phyloP scores from a whole-genome alignment of 2,113 vertebrate genomes.

The Xiphophorus couchianus region DNA sequence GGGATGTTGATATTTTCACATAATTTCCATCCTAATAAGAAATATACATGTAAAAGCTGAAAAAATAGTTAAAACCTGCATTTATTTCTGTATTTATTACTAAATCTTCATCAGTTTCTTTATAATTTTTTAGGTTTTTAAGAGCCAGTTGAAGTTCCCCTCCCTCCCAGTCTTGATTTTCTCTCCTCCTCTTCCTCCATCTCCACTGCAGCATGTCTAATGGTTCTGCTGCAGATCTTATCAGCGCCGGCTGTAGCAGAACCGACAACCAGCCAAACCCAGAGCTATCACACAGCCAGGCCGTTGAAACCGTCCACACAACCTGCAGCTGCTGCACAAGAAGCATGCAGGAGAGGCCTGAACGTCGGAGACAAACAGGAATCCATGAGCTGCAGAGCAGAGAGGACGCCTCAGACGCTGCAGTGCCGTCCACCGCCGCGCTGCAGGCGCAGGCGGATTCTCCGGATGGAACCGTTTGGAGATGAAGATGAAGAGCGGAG shows the following conservation, averaged over 20 bases:
- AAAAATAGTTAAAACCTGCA: too few relatives aligned
- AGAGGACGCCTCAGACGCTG: conserved; percentile 12
- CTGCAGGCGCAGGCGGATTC: conserved; percentile 27
- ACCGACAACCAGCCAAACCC: conserved; percentile 49
- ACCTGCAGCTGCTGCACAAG: background rate
- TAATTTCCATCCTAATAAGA: too few relatives aligned
- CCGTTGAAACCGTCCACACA: background rate
- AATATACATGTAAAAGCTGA: too few relatives aligned
- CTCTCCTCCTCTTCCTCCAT: conserved; percentile 14
- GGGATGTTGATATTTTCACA: too few relatives aligned
- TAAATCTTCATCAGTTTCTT: too few relatives aligned
- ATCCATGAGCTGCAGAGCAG: conserved; percentile 44
- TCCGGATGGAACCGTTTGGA: conserved; percentile 20
- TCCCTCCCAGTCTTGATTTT: conserved; percentile 18
- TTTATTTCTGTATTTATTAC: too few relatives aligned
- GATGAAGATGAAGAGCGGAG: background rate
- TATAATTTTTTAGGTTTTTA: too few relatives aligned
- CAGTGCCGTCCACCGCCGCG: conserved; percentile 7
- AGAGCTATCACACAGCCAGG: conserved; percentile 13
- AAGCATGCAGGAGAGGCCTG: conserved; percentile 3
- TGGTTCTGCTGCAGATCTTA: conserved; percentile 52
- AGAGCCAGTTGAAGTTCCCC: background rate
- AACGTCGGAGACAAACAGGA: conserved; percentile 30
- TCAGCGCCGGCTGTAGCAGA: conserved; percentile 57
- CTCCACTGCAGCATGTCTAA: conserved; percentile 72